phyloP scores from a whole-genome alignment of 2,888 invertebrate genomes.

The Chrysolina haemoptera region DNA sequence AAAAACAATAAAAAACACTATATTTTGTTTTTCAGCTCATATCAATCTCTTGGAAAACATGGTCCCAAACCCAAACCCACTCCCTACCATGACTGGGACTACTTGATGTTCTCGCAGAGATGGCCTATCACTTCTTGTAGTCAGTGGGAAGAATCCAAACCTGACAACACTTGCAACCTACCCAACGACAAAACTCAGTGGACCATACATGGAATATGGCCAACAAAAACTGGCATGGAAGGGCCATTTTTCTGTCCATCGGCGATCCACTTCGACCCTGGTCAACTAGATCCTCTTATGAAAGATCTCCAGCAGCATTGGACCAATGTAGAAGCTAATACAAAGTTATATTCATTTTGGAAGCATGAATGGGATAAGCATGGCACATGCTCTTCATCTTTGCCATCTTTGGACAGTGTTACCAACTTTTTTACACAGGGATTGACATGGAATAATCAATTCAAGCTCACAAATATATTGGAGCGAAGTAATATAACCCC shows the following conservation, averaged over 20 bases:
- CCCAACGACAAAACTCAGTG: slow-evolving; percentile 77
- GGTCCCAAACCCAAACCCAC: slow-evolving; percentile 42
- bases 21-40: slow-evolving; percentile 28
- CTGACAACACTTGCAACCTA: slow-evolving; percentile 76
- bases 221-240: slow-evolving; percentile 76
- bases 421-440: slow-evolving; percentile 77
- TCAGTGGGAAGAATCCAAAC: slow-evolving; percentile 77
- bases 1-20: neutral
- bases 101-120: slow-evolving; percentile 84
- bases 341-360: slow-evolving; percentile 76
- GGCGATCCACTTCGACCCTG: slow-evolving; percentile 77
- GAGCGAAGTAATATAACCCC: slow-evolving; percentile 74
- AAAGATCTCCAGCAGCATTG: slow-evolving; percentile 71
- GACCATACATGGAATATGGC: slow-evolving; percentile 91
- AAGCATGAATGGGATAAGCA: slow-evolving; percentile 88
- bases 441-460: slow-evolving; percentile 74
- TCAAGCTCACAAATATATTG: slow-evolving; percentile 76
- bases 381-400: slow-evolving; percentile 81
- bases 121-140: slow-evolving; percentile 85
- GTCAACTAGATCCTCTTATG: slow-evolving; percentile 73
- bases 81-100: slow-evolving; percentile 74
- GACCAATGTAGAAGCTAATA: slow-evolving; percentile 80
- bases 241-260: slow-evolving; percentile 83
- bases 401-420: slow-evolving; percentile 75
- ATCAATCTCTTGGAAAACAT: slow-evolving; percentile 22